Percentiles rank a stretch among this genome's conserved stretches.
phyloP scores from a whole-genome alignment of 2,113 vertebrate genomes.

The Indicator indicator region DNA sequence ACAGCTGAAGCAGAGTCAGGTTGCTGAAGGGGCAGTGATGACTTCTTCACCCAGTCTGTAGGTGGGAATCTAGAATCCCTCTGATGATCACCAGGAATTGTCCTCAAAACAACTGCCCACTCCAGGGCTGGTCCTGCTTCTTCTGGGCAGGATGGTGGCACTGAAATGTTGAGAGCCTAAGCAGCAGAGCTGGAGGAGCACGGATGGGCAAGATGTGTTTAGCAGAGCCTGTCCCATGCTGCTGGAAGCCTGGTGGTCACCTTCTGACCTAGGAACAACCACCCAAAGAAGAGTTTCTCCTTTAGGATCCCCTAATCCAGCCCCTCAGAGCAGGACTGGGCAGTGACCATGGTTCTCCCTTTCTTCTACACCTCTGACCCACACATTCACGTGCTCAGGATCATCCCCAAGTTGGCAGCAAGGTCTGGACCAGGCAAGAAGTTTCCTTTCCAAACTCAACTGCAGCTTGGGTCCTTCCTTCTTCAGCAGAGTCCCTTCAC shows the following conservation, averaged over 20 bases:
- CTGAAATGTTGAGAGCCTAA: neutral
- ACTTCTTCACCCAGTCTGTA: rapidly evolving
- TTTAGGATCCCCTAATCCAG: neutral
- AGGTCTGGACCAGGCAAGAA: neutral
- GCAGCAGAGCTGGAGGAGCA: neutral
- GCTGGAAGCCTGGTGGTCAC: neutral
- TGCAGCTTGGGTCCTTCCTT: neutral
- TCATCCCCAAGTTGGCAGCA: rapidly evolving
- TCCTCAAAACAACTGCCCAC: neutral
- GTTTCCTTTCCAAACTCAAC: neutral
- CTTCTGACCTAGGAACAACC: neutral
- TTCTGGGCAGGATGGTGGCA: neutral
- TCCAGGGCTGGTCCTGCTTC: neutral
- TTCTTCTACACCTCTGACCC: neutral
- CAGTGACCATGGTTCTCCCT: rapidly evolving
- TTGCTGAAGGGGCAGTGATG: neutral
- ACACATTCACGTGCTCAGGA: neutral
- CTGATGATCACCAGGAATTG: neutral
- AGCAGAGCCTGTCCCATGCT: neutral
- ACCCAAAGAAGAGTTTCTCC: neutral
- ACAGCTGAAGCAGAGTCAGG: neutral
- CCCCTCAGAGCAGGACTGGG: neutral
- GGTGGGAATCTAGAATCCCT: neutral
- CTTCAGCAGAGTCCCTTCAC: neutral
- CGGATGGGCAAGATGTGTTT: rapidly evolving